Base-by-base conservation (phyloP, 2,888 invertebrate species). In the Caradrina clavipalpis region DNA sequence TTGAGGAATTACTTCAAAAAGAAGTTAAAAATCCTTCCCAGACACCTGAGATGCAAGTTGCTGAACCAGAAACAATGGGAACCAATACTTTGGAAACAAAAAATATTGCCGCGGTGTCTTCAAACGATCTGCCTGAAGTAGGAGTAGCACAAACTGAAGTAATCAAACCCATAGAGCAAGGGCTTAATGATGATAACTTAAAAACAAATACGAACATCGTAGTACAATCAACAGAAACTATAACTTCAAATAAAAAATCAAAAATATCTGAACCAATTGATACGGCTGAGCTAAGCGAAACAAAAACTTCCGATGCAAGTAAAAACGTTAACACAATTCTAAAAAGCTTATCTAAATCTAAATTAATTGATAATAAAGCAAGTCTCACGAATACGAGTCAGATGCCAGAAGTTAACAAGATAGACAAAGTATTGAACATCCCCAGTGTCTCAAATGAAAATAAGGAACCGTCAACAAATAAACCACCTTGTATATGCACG, bases 401-500 rank as follows among this genome's bases (percentile, higher is more conserved):
- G 26, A 31, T 64, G n/a, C 15, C 47, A 19, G 47, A 59, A 59
- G n/a, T 17, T 15, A 42, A 69, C 49, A 68, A 74, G 35, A 59
- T 45, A 68, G 58, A 60, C 11, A 58, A 67, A 31, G 15, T 19
- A 39, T 21, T 55, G n/a, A 58, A 22, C 35, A 10, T 15, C 19
- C 11, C 57, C 26, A 75, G 53, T 13, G 47, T 4, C 13, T 26
- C 19, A 17, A 11, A 22, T 39, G 51, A 50, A 26, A 62, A 39
- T 60, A 71, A 77, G 13, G 35, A 54, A 51, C 54, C 50, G 1
- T 17, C 61, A 11, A 57, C 42, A 22, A 59, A 42, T 0, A 75
- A 69, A 54, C 50, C 65, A n/a, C 61, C 57, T 65, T 73, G 69
- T 39, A 60, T 64, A 63, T 67, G 69, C 21, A 66, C 54, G 66